These are phyloP conservation scores for Himantopus leucocephalus DNA, from an alignment of 2,113 vertebrate species.

Conservation along the genomic window DNA sequence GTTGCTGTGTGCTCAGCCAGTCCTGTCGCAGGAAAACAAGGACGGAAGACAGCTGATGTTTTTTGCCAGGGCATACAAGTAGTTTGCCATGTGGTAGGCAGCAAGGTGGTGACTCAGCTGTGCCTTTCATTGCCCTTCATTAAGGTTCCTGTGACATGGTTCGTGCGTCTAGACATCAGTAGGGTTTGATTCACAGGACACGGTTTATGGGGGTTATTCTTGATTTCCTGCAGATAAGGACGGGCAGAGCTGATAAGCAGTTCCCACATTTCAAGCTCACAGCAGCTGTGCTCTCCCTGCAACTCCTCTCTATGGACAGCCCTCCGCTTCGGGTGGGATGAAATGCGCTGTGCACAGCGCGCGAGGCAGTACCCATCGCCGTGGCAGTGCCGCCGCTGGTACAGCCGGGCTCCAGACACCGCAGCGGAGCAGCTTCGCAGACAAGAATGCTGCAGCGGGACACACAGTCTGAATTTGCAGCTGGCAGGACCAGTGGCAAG, in stretches of 20 bases:
- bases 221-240: neutral
- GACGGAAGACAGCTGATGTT: neutral
- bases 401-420: neutral
- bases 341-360: neutral
- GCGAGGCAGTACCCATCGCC: fast-evolving
- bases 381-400: fast-evolving
- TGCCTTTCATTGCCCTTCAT: neutral
- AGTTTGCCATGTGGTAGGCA: neutral
- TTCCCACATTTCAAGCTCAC: neutral
- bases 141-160: neutral
- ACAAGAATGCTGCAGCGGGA: fast-evolving
- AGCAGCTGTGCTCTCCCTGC: neutral
- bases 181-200: neutral
- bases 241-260: fast-evolving
- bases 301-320: neutral
- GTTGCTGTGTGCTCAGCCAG: constrained; percentile 9
- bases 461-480: neutral
- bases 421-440: fast-evolving
- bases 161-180: neutral
- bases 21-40: neutral
- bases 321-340: neutral
- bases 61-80: neutral
- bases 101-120: neutral
- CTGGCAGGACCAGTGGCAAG: fast-evolving
- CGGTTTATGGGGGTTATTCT: neutral